These are phyloP conservation scores for Pilophorus perplexus DNA, from an alignment of 2,888 invertebrate species.

Conservation along the genomic window DNA sequence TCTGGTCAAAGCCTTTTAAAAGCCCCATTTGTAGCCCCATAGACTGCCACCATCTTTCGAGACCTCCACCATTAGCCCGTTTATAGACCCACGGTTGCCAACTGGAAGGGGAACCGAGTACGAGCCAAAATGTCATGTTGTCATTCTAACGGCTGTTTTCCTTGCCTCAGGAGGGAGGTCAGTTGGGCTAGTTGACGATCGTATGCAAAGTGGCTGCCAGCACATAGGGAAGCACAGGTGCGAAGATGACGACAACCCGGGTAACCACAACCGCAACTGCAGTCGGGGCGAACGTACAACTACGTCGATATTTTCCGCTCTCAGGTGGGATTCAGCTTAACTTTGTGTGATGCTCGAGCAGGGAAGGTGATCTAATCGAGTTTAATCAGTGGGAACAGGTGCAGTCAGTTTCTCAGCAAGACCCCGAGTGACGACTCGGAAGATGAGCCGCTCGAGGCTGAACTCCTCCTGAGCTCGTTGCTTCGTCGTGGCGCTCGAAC, in stretches of 20 bases:
- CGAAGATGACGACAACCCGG: conserved; percentile 56
- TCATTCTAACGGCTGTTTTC: too few relatives aligned
- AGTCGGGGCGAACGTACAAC: conserved; percentile 14
- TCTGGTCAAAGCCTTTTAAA: too few relatives aligned
- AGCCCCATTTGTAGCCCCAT: too few relatives aligned
- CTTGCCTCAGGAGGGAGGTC: conserved; percentile 38
- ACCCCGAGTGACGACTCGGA: conserved; percentile 29
- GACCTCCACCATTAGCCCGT: too few relatives aligned
- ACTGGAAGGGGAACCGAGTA: too few relatives aligned
- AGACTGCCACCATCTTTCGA: too few relatives aligned
- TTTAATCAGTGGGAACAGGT: conserved; percentile 27
- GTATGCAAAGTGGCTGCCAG: conserved; percentile 69
- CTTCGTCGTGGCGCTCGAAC: conserved; percentile 24
- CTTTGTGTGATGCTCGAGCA: not conserved
- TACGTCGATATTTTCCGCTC: conserved; percentile 21
- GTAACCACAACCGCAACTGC: conserved; percentile 24
- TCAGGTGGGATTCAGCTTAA: conserved; percentile 33
- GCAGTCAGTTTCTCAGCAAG: conserved; percentile 36
- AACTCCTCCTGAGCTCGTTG: conserved; percentile 50
- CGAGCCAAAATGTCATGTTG: too few relatives aligned
- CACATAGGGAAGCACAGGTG: conserved; percentile 75
- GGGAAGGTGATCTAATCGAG: not conserved
- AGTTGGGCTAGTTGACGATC: conserved; percentile 65
- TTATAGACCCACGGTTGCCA: too few relatives aligned
- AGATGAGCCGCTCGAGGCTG: conserved; percentile 42